Evolutionary conservation across 2,797 vertebrate genomes (phyloP).

Genomic region (Myotis vivesi): DNA sequence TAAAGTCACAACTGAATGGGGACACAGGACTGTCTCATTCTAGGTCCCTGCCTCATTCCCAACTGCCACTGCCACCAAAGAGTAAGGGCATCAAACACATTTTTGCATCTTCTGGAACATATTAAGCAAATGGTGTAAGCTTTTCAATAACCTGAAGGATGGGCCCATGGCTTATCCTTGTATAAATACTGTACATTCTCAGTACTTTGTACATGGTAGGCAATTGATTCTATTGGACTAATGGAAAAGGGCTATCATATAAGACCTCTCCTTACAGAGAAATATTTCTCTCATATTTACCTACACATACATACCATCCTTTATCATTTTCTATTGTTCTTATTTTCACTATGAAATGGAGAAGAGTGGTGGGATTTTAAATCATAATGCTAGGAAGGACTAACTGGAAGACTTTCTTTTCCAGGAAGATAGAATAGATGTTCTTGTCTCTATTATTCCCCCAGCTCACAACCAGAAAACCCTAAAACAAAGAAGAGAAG

Average conservation of each 20-base stretch:
- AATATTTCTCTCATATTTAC: not conserved
- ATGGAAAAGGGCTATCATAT: not conserved
- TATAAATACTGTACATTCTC: not conserved
- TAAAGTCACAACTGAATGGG: not conserved
- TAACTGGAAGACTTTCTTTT: not conserved
- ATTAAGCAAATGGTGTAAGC: not conserved
- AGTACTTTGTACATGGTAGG: not conserved
- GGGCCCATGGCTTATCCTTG: not conserved
- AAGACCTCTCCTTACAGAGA: not conserved
- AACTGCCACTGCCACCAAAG: slow-evolving; percentile 14
- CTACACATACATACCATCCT: not conserved
- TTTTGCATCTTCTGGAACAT: slow-evolving; percentile 4
- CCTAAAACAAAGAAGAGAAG: not conserved
- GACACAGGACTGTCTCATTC: not conserved
- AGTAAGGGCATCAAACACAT: slow-evolving; percentile 21
- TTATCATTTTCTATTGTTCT: not conserved
- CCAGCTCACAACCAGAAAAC: not conserved
- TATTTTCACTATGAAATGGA: slow-evolving; percentile 22
- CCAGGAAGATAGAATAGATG: not conserved
- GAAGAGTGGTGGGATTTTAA: not conserved
- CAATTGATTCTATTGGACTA: not conserved
- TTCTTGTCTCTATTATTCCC: not conserved
- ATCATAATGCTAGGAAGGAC: not conserved
- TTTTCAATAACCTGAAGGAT: not conserved
- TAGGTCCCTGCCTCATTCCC: not conserved